These are phyloP conservation scores for Actenoides lindsayi DNA, from an alignment of 2,113 vertebrate species.

Conservation along the genomic window DNA sequence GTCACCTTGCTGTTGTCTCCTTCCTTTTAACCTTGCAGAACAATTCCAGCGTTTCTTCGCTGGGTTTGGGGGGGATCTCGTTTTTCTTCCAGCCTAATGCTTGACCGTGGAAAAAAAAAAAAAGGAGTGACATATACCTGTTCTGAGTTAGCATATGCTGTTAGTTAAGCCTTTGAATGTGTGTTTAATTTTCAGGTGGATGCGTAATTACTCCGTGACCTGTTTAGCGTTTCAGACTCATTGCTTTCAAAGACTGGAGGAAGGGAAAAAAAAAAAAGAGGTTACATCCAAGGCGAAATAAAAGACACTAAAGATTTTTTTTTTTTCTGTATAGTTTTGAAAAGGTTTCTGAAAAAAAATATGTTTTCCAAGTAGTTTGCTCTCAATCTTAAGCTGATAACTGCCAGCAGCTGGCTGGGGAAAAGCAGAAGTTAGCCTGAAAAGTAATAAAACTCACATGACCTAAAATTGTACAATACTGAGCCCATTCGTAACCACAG, in stretches of 20 bases:
- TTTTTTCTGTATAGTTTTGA: neutral
- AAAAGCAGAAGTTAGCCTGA: slow-evolving; percentile 26
- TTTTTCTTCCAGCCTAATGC: slow-evolving; percentile 8
- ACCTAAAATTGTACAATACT: neutral
- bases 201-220: slow-evolving; percentile 45
- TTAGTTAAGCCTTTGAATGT: slow-evolving; percentile 45
- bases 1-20: neutral
- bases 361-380: neutral
- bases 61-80: neutral
- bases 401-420: neutral
- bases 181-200: slow-evolving; percentile 58
- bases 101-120: neutral
- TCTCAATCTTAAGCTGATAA: neutral
- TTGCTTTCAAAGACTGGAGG: neutral
- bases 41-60: neutral
- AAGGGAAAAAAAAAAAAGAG: neutral
- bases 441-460: slow-evolving; percentile 36
- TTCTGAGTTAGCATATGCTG: slow-evolving; percentile 18
- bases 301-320: neutral
- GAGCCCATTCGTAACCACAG: slow-evolving; percentile 1
- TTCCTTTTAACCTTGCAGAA: neutral
- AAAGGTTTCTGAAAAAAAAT: slow-evolving; percentile 17
- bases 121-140: neutral
- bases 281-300: neutral
- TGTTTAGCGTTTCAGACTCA: slow-evolving; percentile 48